Base-by-base conservation (phyloP, 2,888 invertebrate species). In the Salpingus planirostris region DNA sequence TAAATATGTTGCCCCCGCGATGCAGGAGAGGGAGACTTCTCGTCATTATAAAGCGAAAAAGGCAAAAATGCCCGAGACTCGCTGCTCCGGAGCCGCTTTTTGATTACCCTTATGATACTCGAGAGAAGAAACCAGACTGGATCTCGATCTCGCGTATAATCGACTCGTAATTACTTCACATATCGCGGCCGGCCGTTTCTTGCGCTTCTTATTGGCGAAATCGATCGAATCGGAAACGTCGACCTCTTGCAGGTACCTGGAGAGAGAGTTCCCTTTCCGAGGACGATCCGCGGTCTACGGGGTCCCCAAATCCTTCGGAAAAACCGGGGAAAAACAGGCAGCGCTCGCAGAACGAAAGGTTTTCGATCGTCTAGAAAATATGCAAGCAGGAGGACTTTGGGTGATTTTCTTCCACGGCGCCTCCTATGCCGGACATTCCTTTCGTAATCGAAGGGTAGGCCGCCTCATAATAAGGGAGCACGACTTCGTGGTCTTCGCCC, bases 381-480 rank as follows among this genome's bases (percentile, higher is more conserved):
- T 60, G 3, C 21, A 23, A 21, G n/a, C 5, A 13, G 25, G n/a
- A 21, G 50, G 53, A 11, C 36, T 61, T 8, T 63, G 60, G 62
- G 40, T 59, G 38, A 47, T 47, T 14, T 60, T 57, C 36, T 60
- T 62, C 31, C 61, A 63, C 33, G 57, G 55, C 11, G 52, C 57
- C 5, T 49, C 46, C 22, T 63, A 63, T 15, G 61, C 56, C 1
- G 62, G 60, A 11, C 49, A 51, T 25, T 62, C 62, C 5, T 51
- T 46, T 32, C 44, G 59, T 13, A 60, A 59, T 31, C 56, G 55
- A 21, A 43, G 60, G 33, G 43, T 55, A 24, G 61, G 62, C 24
- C 57, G 55, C 38, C 42, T 63, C 3, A 60, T 60, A 52, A 58
- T 59, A 15, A 39, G 60, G 23, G 62, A 63, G 40, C 62, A 62